These are phyloP conservation scores for Torymus auratus DNA, from an alignment of 2,888 invertebrate species.

Conservation along the genomic window DNA sequence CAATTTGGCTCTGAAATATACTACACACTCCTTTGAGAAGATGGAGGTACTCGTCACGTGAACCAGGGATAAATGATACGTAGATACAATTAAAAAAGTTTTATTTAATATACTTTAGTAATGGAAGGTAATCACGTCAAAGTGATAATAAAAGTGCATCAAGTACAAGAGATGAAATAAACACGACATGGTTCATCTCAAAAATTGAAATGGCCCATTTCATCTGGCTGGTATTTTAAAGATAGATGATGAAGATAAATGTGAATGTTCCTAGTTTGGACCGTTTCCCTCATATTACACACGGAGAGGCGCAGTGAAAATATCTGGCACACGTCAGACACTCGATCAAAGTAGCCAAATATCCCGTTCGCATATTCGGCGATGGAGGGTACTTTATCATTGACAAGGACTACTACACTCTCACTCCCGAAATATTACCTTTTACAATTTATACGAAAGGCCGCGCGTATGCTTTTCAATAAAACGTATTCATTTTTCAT, in stretches of 20 bases:
- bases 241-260: slow-evolving; percentile 27
- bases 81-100: too few relatives aligned
- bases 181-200: not conserved
- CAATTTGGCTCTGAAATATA: slow-evolving; percentile 40
- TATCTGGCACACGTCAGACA: slow-evolving; percentile 47
- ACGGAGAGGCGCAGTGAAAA: slow-evolving; percentile 35
- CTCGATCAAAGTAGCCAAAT: slow-evolving; percentile 49
- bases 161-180: not conserved
- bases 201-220: slow-evolving; percentile 38
- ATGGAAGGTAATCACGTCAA: not conserved
- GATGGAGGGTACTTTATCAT: slow-evolving; percentile 38
- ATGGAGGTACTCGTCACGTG: not conserved
- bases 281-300: slow-evolving; percentile 26
- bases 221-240: slow-evolving; percentile 32
- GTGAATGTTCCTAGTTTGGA: slow-evolving; percentile 26
- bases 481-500: not conserved
- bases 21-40: not conserved
- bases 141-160: not conserved
- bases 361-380: slow-evolving; percentile 34
- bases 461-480: slow-evolving; percentile 11
- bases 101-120: too few relatives aligned
- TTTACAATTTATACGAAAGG: slow-evolving; percentile 18
- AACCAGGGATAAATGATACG: not conserved
- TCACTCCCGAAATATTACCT: slow-evolving; percentile 25
- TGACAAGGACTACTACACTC: slow-evolving; percentile 15